These are phyloP conservation scores for Thyatira batis DNA, from an alignment of 2,888 invertebrate species.

Conservation along the genomic window DNA sequence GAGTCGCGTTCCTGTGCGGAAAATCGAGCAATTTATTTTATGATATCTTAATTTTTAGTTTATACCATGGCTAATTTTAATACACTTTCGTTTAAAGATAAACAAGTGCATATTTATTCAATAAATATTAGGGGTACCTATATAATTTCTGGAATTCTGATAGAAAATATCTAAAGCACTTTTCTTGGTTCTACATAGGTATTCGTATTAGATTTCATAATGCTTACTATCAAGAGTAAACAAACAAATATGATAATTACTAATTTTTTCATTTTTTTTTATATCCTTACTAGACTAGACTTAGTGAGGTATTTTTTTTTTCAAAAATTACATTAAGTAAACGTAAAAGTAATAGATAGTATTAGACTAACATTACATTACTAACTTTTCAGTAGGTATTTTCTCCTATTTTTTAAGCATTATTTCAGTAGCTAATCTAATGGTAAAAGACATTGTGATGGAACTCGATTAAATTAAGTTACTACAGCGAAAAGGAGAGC, in stretches of 20 bases:
- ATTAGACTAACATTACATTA: neutral
- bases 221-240: too few species aligned
- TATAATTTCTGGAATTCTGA: neutral
- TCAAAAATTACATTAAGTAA: too few species aligned
- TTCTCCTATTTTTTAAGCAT: slow-evolving; percentile 45
- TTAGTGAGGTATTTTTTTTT: too few species aligned
- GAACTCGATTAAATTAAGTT: slow-evolving; percentile 80
- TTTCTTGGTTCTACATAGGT: too few species aligned
- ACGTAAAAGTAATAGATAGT: too few species aligned
- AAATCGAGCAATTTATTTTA: slow-evolving; percentile 14
- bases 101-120: neutral
- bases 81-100: neutral
- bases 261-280: too few species aligned
- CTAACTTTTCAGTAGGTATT: slow-evolving; percentile 16
- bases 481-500: slow-evolving; percentile 76
- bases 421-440: slow-evolving; percentile 62
- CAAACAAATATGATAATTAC: too few species aligned
- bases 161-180: too few species aligned
- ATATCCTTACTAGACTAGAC: too few species aligned
- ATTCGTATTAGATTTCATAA: too few species aligned
- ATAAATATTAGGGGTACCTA: neutral
- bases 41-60: slow-evolving; percentile 6
- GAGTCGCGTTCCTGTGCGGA: slow-evolving; percentile 25
- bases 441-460: slow-evolving; percentile 70
- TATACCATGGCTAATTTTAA: slow-evolving; percentile 1